phyloP scores from a whole-genome alignment of 2,888 invertebrate species.

The Ariolimax columbianus region DNA sequence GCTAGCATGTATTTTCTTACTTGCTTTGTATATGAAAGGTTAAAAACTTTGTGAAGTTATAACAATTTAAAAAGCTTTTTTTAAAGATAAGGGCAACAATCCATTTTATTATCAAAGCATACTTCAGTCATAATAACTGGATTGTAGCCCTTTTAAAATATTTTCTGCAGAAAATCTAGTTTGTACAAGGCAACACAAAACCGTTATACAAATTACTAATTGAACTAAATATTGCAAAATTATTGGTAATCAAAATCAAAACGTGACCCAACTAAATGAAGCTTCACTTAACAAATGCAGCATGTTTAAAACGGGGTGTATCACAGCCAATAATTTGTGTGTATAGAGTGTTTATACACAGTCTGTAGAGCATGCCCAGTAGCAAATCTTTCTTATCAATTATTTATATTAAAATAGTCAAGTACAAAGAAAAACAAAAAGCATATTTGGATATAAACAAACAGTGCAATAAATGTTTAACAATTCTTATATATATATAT shows the following conservation, averaged over 20 bases:
- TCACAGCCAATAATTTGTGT: constrained; percentile 10
- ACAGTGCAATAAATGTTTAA: background rate
- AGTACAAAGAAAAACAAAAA: background rate
- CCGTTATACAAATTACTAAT: background rate
- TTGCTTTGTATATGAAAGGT: background rate
- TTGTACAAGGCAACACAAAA: too few relatives aligned
- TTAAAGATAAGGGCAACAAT: too few relatives aligned
- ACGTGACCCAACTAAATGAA: background rate
- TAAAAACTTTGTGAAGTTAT: background rate
- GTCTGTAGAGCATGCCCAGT: too few relatives aligned
- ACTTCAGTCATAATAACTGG: too few relatives aligned
- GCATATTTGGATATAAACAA: background rate
- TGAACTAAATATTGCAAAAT: background rate
- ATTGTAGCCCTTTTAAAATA: too few relatives aligned
- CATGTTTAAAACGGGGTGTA: background rate
- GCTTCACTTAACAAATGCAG: background rate
- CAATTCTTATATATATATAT: background rate
- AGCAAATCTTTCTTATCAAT: background rate
- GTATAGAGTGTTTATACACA: background rate
- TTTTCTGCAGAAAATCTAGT: too few relatives aligned
- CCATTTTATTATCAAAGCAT: too few relatives aligned
- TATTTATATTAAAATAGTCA: background rate
- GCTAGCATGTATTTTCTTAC: background rate
- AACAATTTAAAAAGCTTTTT: too few relatives aligned
- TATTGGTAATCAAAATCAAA: background rate